Base-by-base conservation (phyloP, 64 coral and sea anemone genomes). In the Catalaphyllia jardinei region DNA sequence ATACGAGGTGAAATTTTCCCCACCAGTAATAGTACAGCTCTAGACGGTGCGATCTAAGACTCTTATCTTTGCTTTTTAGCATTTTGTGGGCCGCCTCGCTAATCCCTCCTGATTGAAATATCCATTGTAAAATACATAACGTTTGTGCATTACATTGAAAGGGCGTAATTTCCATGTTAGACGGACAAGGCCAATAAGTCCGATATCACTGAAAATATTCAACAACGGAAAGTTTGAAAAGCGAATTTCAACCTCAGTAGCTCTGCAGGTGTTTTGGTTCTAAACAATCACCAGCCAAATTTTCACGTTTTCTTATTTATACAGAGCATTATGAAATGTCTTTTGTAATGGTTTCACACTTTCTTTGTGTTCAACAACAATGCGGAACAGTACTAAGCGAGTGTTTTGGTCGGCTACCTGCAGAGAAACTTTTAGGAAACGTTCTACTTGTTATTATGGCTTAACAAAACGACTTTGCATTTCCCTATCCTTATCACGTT, bases 61-160 rank as follows among this genome's bases (percentile, higher is more conserved):
- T 24, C 74, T 77, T 15, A 24, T n/a, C 76, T 24, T 24, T 4
- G 35, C 18, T 38, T 71, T 22, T 35, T n/a, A n/a, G n/a, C n/a
- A n/a, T n/a, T 85, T 31, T 38, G 62, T 29, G 62, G 39, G 42
- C 33, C 81, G 81, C 59, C 35, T 46, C 11, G 8, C 4, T 85
- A 85, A 85, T 85, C 81, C 63, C 31, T 71, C 14, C 62, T 85
- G 22, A 85, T 85, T 85, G 62, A 71, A 81, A 85, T 85, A 38
- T 85, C 35, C 62, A 14, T 69, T 51, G 39, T 67, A 0, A 61
- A 64, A 25, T 1, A 39, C 4, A 27, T 6, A 85, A 16, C 38
- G 12, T 28, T 18, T 10, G 38, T 38, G 35, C 39, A 85, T 50
- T 51, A 50, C 74, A 24, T 28, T 85, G 30, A 42, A 39, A 83